These are phyloP conservation scores for Hylomyscus alleni DNA, from an alignment of 2,797 vertebrate species.

Conservation along the genomic window DNA sequence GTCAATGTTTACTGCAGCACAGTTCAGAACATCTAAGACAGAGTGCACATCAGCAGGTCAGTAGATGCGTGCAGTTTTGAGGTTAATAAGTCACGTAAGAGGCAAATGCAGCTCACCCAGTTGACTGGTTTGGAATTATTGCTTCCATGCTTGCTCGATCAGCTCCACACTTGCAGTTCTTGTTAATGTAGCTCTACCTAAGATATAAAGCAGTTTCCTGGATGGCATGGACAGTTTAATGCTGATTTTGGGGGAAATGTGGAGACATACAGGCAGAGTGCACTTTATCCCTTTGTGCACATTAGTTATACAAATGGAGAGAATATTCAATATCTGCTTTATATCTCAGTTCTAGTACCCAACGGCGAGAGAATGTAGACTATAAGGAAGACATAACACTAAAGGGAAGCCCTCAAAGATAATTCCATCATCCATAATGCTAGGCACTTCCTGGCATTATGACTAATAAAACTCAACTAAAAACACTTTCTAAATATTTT, in stretches of 20 bases:
- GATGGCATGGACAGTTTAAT: background rate
- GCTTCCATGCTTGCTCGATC: slow-evolving; percentile 25
- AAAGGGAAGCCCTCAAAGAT: slow-evolving; percentile 86
- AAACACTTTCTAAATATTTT: slow-evolving; percentile 86
- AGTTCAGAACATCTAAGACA: background rate
- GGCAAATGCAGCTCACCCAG: slow-evolving; percentile 24
- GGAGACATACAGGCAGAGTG: slow-evolving; percentile 30
- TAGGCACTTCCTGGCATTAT: slow-evolving; percentile 79
- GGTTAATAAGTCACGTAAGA: slow-evolving; percentile 43
- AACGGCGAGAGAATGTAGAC: slow-evolving; percentile 66
- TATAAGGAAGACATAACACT: slow-evolving; percentile 78
- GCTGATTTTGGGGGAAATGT: background rate
- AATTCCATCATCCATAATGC: slow-evolving; percentile 84
- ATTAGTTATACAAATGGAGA: slow-evolving; percentile 58
- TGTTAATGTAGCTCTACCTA: slow-evolving; percentile 18
- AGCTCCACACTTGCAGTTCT: background rate
- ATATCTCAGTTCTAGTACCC: slow-evolving; percentile 68
- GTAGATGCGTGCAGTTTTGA: background rate
- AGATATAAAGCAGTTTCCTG: background rate
- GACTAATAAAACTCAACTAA: slow-evolving; percentile 75
- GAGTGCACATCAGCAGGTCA: background rate
- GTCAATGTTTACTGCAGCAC: background rate
- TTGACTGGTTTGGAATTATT: slow-evolving; percentile 36
- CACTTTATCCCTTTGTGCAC: background rate
- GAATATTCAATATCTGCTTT: slow-evolving; percentile 77